Base-by-base conservation (phyloP, 2,888 invertebrate species). In the Fragum sueziense region DNA sequence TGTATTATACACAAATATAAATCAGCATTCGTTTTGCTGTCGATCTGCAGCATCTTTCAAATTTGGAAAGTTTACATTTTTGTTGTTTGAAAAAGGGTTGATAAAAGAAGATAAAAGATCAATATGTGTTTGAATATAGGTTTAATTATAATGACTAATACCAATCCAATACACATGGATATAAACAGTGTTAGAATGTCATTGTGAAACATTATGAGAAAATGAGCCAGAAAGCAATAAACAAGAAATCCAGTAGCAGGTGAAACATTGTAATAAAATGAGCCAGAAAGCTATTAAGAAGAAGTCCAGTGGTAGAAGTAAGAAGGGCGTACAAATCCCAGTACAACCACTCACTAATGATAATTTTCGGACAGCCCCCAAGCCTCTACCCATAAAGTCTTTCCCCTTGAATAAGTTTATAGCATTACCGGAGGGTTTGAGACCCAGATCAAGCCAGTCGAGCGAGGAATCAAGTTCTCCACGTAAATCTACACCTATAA, bases 391-490 rank as follows among this genome's bases (percentile, higher is more conserved):
- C 20, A 31, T 72, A 29, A 79, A 81, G 34, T 76, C 79, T 31
- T 88, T 88, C 62, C 85, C 85, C 11, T 57, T 88, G 17, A 88
- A 85, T 27, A 88, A 89, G 70, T 88, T 88, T 52, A 89, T 88
- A 62, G 87, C 89, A 37, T 74, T 88, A 54, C 88, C 87, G 33
- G 76, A 85, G 68, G 87, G 86, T 62, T 74, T 87, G 29, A 80
- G 79, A 79, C 84, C 87, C 14, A 85, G 85, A 65, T 78, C 80
- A 31, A 70, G 70, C 37, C 78, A 82, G 47, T 68, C 69, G 31
- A 73, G 27, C 65, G 86, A 82, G 14, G 78, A 77, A 11, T 70
- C 57, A 11, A 67, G 75, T 20, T 78, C 81, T 11, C 80, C 82
- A 14, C 68, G 74, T 25, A 76, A 77, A 76, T 79, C 84, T 31